phyloP scores from a whole-genome alignment of 2,797 vertebrate genomes.

The Leucoraja ocellata region DNA sequence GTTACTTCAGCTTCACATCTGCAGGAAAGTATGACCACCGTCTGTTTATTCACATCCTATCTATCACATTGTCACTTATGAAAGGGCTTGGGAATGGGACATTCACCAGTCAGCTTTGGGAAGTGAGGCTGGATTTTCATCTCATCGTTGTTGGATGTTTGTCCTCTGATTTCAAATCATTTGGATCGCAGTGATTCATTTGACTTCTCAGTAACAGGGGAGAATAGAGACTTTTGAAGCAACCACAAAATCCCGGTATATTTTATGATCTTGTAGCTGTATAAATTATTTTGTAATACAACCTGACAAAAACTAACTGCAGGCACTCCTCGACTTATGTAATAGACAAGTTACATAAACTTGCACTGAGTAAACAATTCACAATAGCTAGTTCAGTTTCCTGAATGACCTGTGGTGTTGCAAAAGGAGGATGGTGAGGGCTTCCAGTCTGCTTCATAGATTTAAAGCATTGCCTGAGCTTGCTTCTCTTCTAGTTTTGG shows the following conservation, averaged over 20 bases:
- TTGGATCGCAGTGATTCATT: neutral
- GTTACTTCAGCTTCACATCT: neutral
- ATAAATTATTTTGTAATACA: neutral
- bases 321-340: too few species aligned
- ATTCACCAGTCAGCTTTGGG: neutral
- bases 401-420: too few species aligned
- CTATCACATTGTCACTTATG: neutral
- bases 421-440: too few species aligned
- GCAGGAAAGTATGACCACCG: neutral
- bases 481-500: too few species aligned
- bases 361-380: too few species aligned
- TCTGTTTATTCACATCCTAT: neutral
- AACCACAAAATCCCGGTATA: neutral
- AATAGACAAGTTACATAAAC: too few species aligned
- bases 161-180: neutral
- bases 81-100: neutral
- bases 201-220: neutral
- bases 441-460: too few species aligned
- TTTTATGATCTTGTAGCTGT: too few species aligned
- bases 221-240: neutral
- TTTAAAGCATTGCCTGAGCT: too few species aligned
- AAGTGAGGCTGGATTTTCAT: neutral
- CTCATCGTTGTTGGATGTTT: neutral
- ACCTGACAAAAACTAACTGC: too few species aligned
- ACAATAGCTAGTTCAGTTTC: too few species aligned